These are phyloP conservation scores for Panzeria rudis DNA, from an alignment of 2,888 invertebrate species.

Conservation along the genomic window DNA sequence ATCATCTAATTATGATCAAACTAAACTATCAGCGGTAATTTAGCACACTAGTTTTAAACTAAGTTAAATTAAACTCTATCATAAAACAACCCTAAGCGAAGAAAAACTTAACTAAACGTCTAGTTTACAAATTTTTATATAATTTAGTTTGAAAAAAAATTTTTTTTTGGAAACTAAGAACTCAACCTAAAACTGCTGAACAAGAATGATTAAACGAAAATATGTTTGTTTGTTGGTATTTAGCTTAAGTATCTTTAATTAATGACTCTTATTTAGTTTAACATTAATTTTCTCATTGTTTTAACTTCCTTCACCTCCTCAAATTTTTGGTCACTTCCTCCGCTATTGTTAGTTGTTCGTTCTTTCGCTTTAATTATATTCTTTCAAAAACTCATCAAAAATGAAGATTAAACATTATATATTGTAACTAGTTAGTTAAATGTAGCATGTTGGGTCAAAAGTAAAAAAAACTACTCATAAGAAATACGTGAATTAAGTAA, in stretches of 20 bases:
- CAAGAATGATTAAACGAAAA: neutral
- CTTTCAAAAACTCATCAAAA: slow-evolving; percentile 28
- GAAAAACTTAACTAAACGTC: slow-evolving; percentile 4
- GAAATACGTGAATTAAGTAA: neutral
- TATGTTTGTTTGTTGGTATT: slow-evolving; percentile 58
- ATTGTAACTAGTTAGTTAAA: slow-evolving; percentile 16
- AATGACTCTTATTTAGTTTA: slow-evolving; percentile 69
- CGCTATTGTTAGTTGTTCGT: neutral
- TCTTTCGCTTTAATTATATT: slow-evolving; percentile 21
- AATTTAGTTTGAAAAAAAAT: neutral
- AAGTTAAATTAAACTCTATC: neutral
- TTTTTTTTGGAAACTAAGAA: neutral
- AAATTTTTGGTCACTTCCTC: slow-evolving; percentile 41
- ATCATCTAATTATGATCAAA: too few species aligned
- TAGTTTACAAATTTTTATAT: slow-evolving; percentile 6
- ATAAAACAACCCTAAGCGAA: neutral
- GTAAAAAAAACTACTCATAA: neutral
- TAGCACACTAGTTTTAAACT: neutral
- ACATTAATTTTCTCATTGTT: slow-evolving; percentile 70
- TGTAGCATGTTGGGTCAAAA: slow-evolving; percentile 29
- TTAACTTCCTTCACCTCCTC: slow-evolving; percentile 52
- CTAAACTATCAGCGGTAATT: too few species aligned
- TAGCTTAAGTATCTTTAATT: slow-evolving; percentile 67
- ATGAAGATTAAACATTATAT: slow-evolving; percentile 40
- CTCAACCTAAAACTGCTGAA: neutral